Base-by-base conservation (phyloP, 2,113 vertebrate species). In the Ameiurus melas region DNA sequence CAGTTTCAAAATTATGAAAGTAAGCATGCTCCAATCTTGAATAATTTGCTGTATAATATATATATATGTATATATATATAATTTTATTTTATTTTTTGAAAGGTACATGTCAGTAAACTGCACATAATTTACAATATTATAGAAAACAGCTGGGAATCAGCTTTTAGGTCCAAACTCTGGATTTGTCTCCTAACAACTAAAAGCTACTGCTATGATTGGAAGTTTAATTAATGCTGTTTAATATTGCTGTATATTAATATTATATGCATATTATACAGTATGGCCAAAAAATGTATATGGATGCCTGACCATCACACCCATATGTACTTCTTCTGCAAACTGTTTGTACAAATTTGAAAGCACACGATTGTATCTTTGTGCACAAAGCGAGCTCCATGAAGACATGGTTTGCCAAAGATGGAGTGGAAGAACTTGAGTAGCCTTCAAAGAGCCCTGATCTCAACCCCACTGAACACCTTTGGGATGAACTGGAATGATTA, bases 61-160 rank as follows among this genome's bases (percentile, higher is more conserved):
- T 43, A 43, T 43, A 43, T 43, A 43, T 43, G 3, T 43, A 43
- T 43, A 43, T 43, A 71, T 60, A 73, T 77, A 43, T n/a, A n/a
- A n/a, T n/a, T n/a, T n/a, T n/a, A n/a, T n/a, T n/a, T n/a, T n/a
- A n/a, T n/a, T n/a, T n/a, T n/a, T n/a, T n/a, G n/a, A 75, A 39
- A 25, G 43, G 51, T 71, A 71, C 57, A 47, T 36, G 57, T 71
- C 68, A 83, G 79, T 16, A 84, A 84, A 66, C 60, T 39, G 30
- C 27, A 89, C n/a, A 84, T 84, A 78, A 68, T 77, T 86, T 36
- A 89, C 43, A 86, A 25, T 39, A 20, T 53, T n/a, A 80, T 8
- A 80, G 53, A 80, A 55, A 51, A 80, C 51, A 80, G 78, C 53
- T 8, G 27, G 53, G 53, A 80, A n/a, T n/a, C 53, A 57, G 53